phyloP scores from a whole-genome alignment of 2,888 invertebrate species.

The Pandemis corylana region DNA sequence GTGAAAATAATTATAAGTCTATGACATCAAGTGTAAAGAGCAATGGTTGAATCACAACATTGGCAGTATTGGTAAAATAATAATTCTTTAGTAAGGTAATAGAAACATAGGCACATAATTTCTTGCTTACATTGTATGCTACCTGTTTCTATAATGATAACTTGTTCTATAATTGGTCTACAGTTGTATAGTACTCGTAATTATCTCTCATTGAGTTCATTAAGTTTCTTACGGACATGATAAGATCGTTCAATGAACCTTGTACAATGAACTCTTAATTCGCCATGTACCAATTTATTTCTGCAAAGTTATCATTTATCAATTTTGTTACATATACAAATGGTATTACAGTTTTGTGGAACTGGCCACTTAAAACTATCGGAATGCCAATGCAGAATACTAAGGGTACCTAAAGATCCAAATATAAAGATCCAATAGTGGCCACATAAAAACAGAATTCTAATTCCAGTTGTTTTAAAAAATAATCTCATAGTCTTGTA shows the following conservation, averaged over 20 bases:
- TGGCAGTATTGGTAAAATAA: neutral
- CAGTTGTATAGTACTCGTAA: slow-evolving; percentile 43
- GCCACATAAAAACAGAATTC: too few species aligned
- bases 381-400: too few species aligned
- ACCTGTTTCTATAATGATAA: neutral
- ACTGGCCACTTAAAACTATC: too few species aligned
- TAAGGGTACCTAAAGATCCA: too few species aligned
- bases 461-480: too few species aligned
- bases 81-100: neutral
- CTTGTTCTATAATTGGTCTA: neutral
- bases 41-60: neutral
- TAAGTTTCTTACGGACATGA: slow-evolving; percentile 38
- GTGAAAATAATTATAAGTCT: neutral
- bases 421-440: too few species aligned
- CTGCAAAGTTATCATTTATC: neutral
- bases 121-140: neutral
- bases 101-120: neutral
- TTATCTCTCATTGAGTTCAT: slow-evolving; percentile 47
- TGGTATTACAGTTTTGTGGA: too few species aligned
- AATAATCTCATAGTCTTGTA: too few species aligned
- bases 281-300: neutral
- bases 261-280: neutral
- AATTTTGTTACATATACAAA: neutral
- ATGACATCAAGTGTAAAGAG: neutral
- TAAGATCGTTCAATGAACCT: slow-evolving; percentile 28